A percentile compares a stretch with the other conserved stretches of the same genome.
These are phyloP conservation scores for Micromys minutus DNA, from an alignment of 2,113 vertebrate genomes.

Conservation along the genomic window DNA sequence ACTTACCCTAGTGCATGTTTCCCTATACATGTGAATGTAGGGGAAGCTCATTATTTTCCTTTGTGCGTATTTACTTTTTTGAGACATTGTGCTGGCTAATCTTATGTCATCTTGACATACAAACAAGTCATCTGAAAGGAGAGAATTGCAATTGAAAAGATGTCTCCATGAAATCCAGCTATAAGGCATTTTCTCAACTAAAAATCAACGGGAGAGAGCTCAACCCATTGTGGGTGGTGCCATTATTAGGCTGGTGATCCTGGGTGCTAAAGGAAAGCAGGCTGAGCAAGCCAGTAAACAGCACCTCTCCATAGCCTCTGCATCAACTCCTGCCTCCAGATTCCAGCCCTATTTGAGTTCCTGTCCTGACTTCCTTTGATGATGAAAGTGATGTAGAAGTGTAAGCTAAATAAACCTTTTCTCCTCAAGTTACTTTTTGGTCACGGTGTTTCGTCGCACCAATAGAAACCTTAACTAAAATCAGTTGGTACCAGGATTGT, in stretches of 20 bases:
- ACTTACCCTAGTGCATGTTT: conserved; percentile 5
- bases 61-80: background rate
- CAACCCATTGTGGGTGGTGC: background rate
- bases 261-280: background rate
- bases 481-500: background rate
- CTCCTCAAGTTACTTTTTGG: background rate
- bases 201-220: background rate
- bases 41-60: background rate
- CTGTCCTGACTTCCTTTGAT: background rate
- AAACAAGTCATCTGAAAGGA: background rate
- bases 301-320: background rate
- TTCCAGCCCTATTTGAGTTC: background rate
- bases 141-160: background rate
- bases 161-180: background rate
- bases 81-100: background rate
- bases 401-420: background rate
- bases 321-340: background rate
- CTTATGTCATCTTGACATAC: background rate
- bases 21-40: background rate
- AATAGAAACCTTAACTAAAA: background rate
- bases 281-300: background rate
- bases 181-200: background rate
- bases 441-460: background rate
- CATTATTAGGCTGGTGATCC: background rate
- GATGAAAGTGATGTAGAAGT: background rate